Evolutionary conservation across 2,113 vertebrate species (phyloP).

Genomic region (Todiramphus chloris): DNA sequence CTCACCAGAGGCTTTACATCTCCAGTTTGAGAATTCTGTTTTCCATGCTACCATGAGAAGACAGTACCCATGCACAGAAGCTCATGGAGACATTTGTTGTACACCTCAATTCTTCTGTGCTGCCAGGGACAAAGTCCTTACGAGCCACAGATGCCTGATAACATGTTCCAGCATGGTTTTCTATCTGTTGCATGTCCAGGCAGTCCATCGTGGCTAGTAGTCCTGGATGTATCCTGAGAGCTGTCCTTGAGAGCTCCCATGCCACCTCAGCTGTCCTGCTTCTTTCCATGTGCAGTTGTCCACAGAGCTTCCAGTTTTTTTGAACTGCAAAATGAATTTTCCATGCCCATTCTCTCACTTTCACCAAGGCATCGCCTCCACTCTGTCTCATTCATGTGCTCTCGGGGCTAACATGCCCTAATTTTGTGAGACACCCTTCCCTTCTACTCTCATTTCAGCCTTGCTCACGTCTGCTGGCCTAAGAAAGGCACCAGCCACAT

Average conservation of each 20-base stretch:
- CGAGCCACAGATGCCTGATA: neutral
- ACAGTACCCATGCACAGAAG: neutral
- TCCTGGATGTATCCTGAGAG: neutral
- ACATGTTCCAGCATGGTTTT: neutral
- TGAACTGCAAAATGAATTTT: neutral
- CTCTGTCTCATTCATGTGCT: neutral
- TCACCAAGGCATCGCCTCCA: neutral
- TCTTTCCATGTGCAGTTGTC: neutral
- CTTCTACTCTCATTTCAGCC: neutral
- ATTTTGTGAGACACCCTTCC: neutral
- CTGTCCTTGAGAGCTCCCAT: neutral
- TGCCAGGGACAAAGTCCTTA: neutral
- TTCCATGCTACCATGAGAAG: neutral
- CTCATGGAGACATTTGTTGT: neutral
- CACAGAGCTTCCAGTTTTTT: neutral
- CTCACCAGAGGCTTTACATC: neutral
- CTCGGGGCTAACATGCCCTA: neutral
- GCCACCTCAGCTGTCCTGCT: neutral
- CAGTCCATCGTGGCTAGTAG: neutral
- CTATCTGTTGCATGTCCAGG: accelerated
- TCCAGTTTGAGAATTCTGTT: neutral
- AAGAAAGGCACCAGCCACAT: neutral
- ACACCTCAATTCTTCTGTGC: neutral
- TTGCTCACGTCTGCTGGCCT: neutral
- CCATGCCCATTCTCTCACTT: neutral